A percentile compares a stretch with the other conserved stretches of the same genome.
Conservation (phyloP, 2,888 invertebrate species). For the Bibio marci region DNA sequence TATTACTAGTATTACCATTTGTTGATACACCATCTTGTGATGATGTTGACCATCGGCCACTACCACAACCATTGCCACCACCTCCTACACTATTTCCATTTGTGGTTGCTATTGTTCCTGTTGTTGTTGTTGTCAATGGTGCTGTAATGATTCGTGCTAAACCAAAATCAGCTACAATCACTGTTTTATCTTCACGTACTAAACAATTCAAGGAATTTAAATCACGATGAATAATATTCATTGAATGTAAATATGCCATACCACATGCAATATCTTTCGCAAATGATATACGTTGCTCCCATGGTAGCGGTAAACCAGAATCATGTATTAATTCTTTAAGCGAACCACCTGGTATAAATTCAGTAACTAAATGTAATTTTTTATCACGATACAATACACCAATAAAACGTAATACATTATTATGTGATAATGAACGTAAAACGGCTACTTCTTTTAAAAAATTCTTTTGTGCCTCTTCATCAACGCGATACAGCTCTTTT, state of each 20-base stretch:
- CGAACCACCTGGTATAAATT: constrained; percentile 84
- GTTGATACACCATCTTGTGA: constrained; percentile 9
- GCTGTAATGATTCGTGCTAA: constrained; percentile 59
- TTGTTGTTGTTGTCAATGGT: constrained; percentile 25
- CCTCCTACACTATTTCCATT: too few relatives aligned
- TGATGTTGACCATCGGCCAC: constrained; percentile 24
- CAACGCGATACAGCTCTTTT: constrained; percentile 82
- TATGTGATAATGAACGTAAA: constrained; percentile 70
- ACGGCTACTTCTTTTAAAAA: constrained; percentile 94
- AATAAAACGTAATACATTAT: constrained; percentile 78
- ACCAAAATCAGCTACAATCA: constrained; percentile 92
- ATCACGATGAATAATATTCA: constrained; percentile 89
- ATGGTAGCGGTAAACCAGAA: constrained; percentile 45
- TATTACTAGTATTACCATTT: constrained; percentile 16
- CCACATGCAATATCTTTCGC: constrained; percentile 86
- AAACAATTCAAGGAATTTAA: constrained; percentile 92
- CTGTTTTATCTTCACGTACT: constrained; percentile 75
- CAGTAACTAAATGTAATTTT: constrained; percentile 79
- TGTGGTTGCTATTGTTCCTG: too few relatives aligned
- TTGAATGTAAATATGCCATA: constrained; percentile 85
- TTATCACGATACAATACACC: constrained; percentile 89
- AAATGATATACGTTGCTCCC: constrained; percentile 67
- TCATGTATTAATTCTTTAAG: constrained; percentile 72
- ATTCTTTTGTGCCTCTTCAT: constrained; percentile 86
- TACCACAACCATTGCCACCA: constrained; percentile 18